Evolutionary conservation across 2,797 vertebrate genomes (phyloP).

Genomic region (Danionella dracula): DNA sequence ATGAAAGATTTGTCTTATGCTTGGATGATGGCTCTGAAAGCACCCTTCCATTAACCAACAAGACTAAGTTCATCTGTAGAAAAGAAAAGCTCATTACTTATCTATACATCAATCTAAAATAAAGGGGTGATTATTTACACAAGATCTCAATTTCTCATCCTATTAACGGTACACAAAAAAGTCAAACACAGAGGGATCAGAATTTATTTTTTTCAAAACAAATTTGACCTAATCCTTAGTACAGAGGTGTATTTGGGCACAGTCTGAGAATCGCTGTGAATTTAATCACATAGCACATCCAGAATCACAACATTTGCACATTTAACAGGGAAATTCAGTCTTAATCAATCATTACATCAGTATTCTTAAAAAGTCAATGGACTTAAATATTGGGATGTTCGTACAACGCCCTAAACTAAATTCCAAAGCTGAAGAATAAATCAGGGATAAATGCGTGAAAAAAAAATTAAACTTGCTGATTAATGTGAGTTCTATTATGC

Average conservation of each 20-base stretch:
- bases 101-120: conserved; percentile 69
- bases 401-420: conserved; percentile 23
- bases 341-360: conserved; percentile 47
- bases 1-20: too few species aligned
- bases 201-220: conserved; percentile 44
- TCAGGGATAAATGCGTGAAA: not conserved
- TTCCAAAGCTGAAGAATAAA: conserved; percentile 38
- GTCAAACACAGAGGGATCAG: conserved; percentile 53
- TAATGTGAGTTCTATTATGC: conserved; percentile 74
- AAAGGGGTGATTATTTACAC: conserved; percentile 72
- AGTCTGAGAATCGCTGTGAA: conserved; percentile 29
- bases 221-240: conserved; percentile 25
- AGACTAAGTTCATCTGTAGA: conserved; percentile 63
- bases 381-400: conserved; percentile 9
- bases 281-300: conserved; percentile 36
- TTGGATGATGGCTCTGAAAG: not conserved
- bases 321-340: conserved; percentile 55
- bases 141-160: conserved; percentile 59
- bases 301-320: conserved; percentile 48
- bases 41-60: conserved; percentile 34
- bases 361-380: conserved; percentile 43
- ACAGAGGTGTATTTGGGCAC: conserved; percentile 48
- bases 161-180: conserved; percentile 37
- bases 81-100: conserved; percentile 69
- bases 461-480: conserved; percentile 59